Base-by-base conservation (phyloP, 2,888 invertebrate genomes). In the Phalera bucephala region DNA sequence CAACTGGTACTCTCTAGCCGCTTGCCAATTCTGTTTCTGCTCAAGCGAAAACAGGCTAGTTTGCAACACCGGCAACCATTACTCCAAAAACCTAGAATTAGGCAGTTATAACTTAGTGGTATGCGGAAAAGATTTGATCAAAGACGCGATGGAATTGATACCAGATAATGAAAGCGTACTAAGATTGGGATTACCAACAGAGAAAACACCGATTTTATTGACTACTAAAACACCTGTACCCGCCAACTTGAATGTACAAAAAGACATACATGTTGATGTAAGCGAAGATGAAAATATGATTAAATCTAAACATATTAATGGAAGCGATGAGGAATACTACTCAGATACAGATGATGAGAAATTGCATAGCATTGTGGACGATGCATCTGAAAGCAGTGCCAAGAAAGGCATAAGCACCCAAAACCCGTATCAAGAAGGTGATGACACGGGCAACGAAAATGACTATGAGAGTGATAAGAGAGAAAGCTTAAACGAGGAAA, bases 1-100 rank as follows among this genome's bases (percentile, higher is more conserved):
- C 1, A 72, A 53, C 31, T 86, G 85, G 83, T 86, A 85, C 32
- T 76, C 82, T 0, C 31, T 80, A 28, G 72, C 69, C 0, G 72
- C 78, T 1, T 86, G 86, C 13, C 82, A 82, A 41, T 71, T 81
- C 17, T 86, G 86, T 40, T 81, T 60, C 42, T 86, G 86, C 23
- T 37, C 72, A 1, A 64, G 67, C 5, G 52, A 64, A 52, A 75
- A 76, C 34, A 80, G 73, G 57, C 57, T 86, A 1, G 49, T 80
- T 1, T 86, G 86, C 33, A 84, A 75, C 25, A 72, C 67, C 5
- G 72, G 65, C 1, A 52, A 50, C 15, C 36, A 41, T 23, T 45
- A 55, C 21, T 9, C 43, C 0, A 59, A 54, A 9, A 55, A 50
- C 26, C 36, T 76, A 1, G 45, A 54, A 23, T 27, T 84, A 1